Conservation (phyloP, 2,113 vertebrate genomes). For the Coptodon bakossiorum region DNA sequence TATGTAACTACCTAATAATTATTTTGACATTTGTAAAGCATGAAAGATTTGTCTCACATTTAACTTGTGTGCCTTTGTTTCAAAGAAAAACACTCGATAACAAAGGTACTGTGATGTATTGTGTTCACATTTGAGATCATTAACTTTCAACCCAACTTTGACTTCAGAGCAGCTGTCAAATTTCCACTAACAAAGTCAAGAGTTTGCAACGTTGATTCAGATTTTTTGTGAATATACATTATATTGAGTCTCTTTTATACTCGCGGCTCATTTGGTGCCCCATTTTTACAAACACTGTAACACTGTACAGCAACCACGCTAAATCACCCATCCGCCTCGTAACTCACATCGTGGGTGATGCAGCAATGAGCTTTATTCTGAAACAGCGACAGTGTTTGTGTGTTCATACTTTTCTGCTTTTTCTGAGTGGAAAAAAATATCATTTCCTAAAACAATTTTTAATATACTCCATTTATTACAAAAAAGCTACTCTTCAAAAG, state of each 20-base stretch:
- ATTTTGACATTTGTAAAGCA: neutral
- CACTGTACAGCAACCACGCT: neutral
- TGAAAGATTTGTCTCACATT: neutral
- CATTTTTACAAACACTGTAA: neutral
- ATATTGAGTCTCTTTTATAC: neutral
- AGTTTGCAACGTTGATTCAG: neutral
- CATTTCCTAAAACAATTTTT: neutral
- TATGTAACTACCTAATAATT: neutral
- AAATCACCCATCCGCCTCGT: neutral
- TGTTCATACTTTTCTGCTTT: neutral
- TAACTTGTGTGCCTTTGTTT: accelerated
- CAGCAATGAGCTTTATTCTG: neutral
- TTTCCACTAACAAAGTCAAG: neutral
- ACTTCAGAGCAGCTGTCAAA: neutral
- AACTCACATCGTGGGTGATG: neutral
- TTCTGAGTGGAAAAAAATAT: neutral
- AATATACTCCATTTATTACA: neutral
- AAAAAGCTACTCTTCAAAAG: neutral
- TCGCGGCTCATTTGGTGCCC: accelerated
- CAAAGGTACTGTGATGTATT: neutral
- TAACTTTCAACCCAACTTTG: neutral
- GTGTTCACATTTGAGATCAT: neutral
- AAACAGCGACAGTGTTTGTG: neutral
- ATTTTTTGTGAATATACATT: neutral
- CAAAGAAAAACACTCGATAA: neutral